These are phyloP conservation scores for Pseudorectes ferrugineus DNA, from an alignment of 2,113 vertebrate species.

Conservation along the genomic window DNA sequence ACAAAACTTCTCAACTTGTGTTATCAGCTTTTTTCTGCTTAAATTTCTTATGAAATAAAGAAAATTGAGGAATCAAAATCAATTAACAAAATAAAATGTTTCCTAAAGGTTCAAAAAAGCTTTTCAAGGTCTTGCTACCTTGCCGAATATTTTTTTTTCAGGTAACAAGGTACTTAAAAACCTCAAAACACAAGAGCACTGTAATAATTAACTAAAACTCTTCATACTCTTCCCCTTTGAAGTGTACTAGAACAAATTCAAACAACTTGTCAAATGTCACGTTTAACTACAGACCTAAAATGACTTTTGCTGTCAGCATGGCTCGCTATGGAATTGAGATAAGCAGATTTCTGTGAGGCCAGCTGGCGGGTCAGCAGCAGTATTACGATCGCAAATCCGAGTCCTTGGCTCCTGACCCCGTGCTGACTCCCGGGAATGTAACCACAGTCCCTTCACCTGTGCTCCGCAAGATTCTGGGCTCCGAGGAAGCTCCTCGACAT, in stretches of 20 bases:
- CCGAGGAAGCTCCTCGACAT: too few relatives aligned
- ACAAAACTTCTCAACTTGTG: not conserved
- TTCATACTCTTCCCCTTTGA: not conserved
- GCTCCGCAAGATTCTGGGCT: fast-evolving
- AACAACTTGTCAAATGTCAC: not conserved
- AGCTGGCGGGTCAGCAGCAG: not conserved
- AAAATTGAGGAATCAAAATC: not conserved
- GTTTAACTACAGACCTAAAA: not conserved
- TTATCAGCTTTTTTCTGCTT: not conserved
- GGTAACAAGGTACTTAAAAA: not conserved
- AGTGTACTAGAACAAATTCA: not conserved
- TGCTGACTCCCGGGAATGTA: not conserved
- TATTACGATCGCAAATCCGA: not conserved
- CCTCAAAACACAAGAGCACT: not conserved
- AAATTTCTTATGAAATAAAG: not conserved
- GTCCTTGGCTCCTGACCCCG: not conserved
- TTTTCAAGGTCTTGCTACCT: not conserved
- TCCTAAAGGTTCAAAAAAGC: not conserved
- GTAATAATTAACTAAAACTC: not conserved
- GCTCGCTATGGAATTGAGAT: not conserved
- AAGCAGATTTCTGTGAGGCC: not conserved
- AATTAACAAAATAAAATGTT: not conserved
- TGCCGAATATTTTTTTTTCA: not conserved
- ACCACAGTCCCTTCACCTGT: not conserved
- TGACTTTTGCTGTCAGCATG: not conserved